Percentiles rank a stretch among this genome's conserved stretches.
These are phyloP conservation scores for Chrysolina haemoptera DNA, from an alignment of 2,888 invertebrate genomes.

Conservation along the genomic window DNA sequence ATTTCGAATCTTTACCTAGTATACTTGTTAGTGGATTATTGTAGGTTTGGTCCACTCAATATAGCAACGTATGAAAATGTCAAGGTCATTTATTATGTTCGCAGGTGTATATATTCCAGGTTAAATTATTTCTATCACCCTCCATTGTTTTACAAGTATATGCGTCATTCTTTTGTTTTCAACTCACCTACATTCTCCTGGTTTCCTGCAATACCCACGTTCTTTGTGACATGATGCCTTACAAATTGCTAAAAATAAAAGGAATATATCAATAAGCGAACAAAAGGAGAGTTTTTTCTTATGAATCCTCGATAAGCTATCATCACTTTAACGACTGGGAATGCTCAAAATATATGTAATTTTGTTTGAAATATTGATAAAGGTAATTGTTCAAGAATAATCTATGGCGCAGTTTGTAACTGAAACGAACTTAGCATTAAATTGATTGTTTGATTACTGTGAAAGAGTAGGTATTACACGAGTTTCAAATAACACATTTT, in stretches of 20 bases:
- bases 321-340: constrained; percentile 40
- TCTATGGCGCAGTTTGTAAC: neutral
- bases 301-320: constrained; percentile 24
- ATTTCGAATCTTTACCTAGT: too few relatives aligned
- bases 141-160: neutral
- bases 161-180: neutral
- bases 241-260: constrained; percentile 81
- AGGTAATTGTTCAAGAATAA: constrained; percentile 28
- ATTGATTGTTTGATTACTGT: constrained; percentile 2
- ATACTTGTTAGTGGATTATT: too few relatives aligned
- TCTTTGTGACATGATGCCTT: constrained; percentile 86
- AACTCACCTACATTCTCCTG: constrained; percentile 82
- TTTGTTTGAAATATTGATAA: constrained; percentile 37
- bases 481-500: neutral
- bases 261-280: constrained; percentile 28
- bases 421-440: neutral
- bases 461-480: neutral
- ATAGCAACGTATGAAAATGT: neutral
- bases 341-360: constrained; percentile 30
- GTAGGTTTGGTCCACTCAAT: too few relatives aligned
- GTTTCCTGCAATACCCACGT: constrained; percentile 87
- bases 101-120: neutral
- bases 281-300: constrained; percentile 9
- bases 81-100: too few relatives aligned
- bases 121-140: neutral